Percentiles rank a stretch among this genome's conserved stretches.
These are phyloP conservation scores for Rhopalosiphum padi DNA, from an alignment of 1,140 invertebrate species.

Conservation along the genomic window DNA sequence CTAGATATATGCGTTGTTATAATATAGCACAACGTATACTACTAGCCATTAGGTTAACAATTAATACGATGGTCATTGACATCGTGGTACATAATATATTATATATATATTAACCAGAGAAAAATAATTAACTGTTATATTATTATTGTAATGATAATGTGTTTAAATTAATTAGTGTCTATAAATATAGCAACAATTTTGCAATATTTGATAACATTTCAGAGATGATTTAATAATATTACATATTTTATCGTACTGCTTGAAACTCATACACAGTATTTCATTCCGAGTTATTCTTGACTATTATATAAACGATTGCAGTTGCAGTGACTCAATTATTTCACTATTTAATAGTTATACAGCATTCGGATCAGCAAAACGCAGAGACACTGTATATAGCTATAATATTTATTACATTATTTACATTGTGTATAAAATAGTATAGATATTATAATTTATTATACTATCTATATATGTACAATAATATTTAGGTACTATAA, in stretches of 20 bases:
- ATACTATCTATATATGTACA: too few species aligned
- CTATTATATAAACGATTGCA: background rate
- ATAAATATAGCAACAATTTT: conserved; percentile 25
- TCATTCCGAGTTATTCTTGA: background rate
- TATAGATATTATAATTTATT: too few species aligned
- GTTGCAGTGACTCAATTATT: background rate
- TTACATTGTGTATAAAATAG: background rate
- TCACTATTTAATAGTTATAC: background rate
- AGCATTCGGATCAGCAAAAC: background rate
- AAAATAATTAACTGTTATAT: conserved; percentile 5
- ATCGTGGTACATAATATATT: background rate
- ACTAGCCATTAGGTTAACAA: background rate
- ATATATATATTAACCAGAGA: background rate
- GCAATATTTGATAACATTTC: background rate
- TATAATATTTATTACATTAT: background rate
- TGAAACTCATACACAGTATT: background rate
- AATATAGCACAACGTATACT: background rate
- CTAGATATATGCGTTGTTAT: background rate
- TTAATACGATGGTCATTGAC: conserved; percentile 7
- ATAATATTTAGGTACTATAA: too few species aligned
- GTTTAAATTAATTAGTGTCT: conserved; percentile 8
- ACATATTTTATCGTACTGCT: background rate
- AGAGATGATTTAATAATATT: background rate
- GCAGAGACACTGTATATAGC: background rate
- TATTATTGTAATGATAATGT: background rate